Evolutionary conservation across 2,888 invertebrate genomes (phyloP).

Genomic region (Plebejus argus): DNA sequence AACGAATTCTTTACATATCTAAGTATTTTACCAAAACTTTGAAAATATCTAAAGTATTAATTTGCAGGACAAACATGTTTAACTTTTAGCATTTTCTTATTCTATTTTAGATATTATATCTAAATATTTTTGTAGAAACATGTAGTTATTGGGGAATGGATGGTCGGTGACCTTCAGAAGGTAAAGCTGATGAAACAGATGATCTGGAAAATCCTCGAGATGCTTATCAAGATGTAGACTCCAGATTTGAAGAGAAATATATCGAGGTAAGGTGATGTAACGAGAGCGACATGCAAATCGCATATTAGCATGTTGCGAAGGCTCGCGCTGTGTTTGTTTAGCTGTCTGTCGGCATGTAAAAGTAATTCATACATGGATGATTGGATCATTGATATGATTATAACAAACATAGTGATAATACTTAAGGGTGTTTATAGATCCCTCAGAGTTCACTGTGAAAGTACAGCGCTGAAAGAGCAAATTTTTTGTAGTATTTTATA

Average conservation of each 20-base stretch:
- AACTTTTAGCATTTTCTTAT: too few species aligned
- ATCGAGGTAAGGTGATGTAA: neutral
- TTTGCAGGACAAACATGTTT: too few species aligned
- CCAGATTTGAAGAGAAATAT: neutral
- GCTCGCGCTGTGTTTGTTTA: conserved; percentile 18
- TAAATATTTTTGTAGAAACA: too few species aligned
- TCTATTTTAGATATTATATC: too few species aligned
- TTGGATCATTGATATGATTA: neutral
- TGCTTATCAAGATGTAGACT: neutral
- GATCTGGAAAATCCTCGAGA: neutral
- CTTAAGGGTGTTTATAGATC: too few species aligned
- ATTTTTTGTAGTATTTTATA: too few species aligned
- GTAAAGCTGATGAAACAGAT: too few species aligned
- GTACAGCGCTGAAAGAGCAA: too few species aligned
- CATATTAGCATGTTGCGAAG: conserved; percentile 20
- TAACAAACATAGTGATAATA: neutral
- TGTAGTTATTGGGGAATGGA: too few species aligned
- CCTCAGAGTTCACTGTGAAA: too few species aligned
- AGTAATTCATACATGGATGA: neutral
- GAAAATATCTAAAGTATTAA: too few species aligned
- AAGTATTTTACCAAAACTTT: neutral
- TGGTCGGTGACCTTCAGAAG: too few species aligned
- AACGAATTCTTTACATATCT: neutral
- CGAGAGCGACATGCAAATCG: conserved; percentile 12
- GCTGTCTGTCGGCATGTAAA: conserved; percentile 10